Percentiles rank a stretch among this genome's conserved stretches.
Evolutionary conservation across 2,888 invertebrate species (phyloP).

Genomic region (Pandemis corylana): DNA sequence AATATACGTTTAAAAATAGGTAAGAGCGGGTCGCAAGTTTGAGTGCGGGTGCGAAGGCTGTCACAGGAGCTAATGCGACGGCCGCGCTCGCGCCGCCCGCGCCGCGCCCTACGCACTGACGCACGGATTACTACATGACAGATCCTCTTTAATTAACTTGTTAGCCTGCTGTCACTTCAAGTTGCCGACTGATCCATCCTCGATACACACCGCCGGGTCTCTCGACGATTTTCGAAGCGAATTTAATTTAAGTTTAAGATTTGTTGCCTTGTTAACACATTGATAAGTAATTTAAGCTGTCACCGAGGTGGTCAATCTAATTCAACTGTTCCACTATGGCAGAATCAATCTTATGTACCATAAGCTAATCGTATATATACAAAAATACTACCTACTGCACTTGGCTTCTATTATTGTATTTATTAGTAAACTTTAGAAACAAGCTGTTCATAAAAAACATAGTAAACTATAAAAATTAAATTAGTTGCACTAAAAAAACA

Average conservation of each 20-base stretch:
- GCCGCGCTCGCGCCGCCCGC: slow-evolving; percentile 12
- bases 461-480: no score
- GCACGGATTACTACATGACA: slow-evolving; percentile 58
- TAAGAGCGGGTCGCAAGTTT: slow-evolving; percentile 52
- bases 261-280: slow-evolving; percentile 13
- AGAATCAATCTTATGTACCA: no score
- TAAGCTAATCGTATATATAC: no score
- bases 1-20: slow-evolving; percentile 39
- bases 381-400: no score
- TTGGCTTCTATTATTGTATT: no score
- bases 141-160: slow-evolving; percentile 71
- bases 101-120: slow-evolving; percentile 12
- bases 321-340: not conserved
- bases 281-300: not conserved
- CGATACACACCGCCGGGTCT: slow-evolving; percentile 17
- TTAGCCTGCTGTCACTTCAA: slow-evolving; percentile 55
- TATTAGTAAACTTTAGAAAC: no score
- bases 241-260: slow-evolving; percentile 7
- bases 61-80: slow-evolving; percentile 39
- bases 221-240: slow-evolving; percentile 7
- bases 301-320: not conserved
- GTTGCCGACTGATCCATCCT: slow-evolving; percentile 48
- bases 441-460: no score
- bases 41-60: slow-evolving; percentile 53
- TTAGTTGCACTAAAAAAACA: no score